These are phyloP conservation scores for Menidia menidia DNA, from an alignment of 2,797 vertebrate genomes.

Conservation along the genomic window DNA sequence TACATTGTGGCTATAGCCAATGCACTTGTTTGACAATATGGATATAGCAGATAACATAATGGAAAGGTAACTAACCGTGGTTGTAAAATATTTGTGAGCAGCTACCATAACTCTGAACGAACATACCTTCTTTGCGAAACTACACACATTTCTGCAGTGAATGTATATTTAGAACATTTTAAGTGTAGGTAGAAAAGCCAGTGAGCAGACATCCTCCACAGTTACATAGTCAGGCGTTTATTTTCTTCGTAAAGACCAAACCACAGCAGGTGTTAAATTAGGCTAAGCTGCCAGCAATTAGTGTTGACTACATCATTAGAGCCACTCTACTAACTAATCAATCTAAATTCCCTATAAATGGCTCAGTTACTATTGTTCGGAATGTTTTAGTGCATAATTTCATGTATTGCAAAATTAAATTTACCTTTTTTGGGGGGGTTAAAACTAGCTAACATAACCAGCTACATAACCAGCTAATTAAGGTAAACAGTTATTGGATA, in stretches of 20 bases:
- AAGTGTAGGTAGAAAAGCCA: conserved; percentile 4
- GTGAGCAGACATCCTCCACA: conserved; percentile 39
- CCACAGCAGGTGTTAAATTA: conserved; percentile 5
- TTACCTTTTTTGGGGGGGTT: conserved; percentile 32
- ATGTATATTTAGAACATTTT: conserved; percentile 23
- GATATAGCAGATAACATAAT: conserved; percentile 26
- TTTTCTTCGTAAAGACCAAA: conserved; percentile 5
- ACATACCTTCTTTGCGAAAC: conserved; percentile 5
- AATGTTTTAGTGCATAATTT: conserved; percentile 17
- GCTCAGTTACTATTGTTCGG: conserved; percentile 32
- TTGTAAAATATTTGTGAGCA: conserved; percentile 26
- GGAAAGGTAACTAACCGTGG: conserved; percentile 14
- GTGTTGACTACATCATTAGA: conserved; percentile 17
- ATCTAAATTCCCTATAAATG: conserved; percentile 10
- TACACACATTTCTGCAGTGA: conserved; percentile 16
- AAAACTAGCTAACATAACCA: conserved; percentile 14
- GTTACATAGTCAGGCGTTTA: conserved; percentile 33
- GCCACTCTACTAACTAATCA: conserved; percentile 1
- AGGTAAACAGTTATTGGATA: conserved; percentile 43
- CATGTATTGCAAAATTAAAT: conserved; percentile 64
- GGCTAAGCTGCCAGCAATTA: conserved; percentile 15
- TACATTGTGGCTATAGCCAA: conserved; percentile 53
- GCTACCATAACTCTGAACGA: conserved; percentile 8
- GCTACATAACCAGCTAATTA: conserved; percentile 41
- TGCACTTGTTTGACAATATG: conserved; percentile 33